Evolutionary conservation across 2,797 vertebrate genomes (phyloP), one percentile per base, ranked within the genome.

Genomic region (Acomys russatus): DNA sequence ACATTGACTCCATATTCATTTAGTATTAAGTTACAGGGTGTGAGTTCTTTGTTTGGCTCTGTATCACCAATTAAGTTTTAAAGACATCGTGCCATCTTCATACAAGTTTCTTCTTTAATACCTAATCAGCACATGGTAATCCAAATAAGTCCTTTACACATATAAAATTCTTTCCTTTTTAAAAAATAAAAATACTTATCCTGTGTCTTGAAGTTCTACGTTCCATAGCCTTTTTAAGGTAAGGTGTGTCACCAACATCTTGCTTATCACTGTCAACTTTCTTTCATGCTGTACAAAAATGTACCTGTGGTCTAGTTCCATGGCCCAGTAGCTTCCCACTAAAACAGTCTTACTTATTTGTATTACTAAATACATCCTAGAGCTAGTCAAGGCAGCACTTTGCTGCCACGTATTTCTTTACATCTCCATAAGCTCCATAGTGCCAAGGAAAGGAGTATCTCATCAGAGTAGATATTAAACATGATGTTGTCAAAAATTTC

Each of bases 11-110:
- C 35, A 28, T 44, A 59, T 49, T 68, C 12, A 30, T 28, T 64
- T 38, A 28, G 44, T n/a, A 6, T 4, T 70, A 18, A 38, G 22
- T 28, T 20, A 1, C 44, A n/a, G 0, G 5, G 17, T 18, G 7
- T 44, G 23, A 30, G 30, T 88, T 80, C 18, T 25, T 28, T 15
- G 17, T 4, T 54, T 59, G 70, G 17, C 23, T 73, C 3, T 11
- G 3, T 17, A 35, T 5, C 1, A 17, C 30, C 20, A 49, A 0
- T 74, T 49, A 73, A 54, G 0, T 1, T 82, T 77, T 54, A 12
- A 51, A 87, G 23, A 59, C 30, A 14, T 49, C 38, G 6, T 59
- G 6, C 6, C 25, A 1, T 73, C 64, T 77, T 56, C 25, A 44
- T 70, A 85, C 76, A 14, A 9, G 3, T 15, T 49, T 6, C 3